Evolutionary conservation across 2,113 vertebrate genomes (phyloP).

Genomic region (Phyllostomus hastatus): DNA sequence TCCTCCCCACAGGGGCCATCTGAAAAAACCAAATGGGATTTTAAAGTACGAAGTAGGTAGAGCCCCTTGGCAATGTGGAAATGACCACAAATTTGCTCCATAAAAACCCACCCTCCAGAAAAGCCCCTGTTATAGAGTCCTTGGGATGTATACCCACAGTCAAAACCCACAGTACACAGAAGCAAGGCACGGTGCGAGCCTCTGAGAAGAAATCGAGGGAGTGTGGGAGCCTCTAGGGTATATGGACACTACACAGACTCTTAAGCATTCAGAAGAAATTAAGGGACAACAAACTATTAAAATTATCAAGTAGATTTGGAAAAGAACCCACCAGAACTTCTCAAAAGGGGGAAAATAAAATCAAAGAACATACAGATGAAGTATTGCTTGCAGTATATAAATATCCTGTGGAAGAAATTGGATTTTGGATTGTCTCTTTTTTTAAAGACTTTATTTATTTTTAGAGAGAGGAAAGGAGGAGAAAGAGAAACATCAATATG

Average conservation of each 20-base stretch:
- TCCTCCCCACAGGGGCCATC: background rate
- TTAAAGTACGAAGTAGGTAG: background rate
- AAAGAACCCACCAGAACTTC: background rate
- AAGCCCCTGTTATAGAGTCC: background rate
- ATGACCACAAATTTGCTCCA: background rate
- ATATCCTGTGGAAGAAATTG: background rate
- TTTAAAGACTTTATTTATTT: too few relatives aligned
- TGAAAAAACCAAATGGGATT: background rate
- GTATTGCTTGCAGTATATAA: background rate
- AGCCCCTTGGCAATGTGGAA: background rate
- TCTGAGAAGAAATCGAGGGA: background rate
- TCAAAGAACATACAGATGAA: background rate
- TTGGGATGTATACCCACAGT: fast-evolving
- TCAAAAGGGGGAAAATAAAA: background rate
- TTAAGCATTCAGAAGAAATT: background rate
- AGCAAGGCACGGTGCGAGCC: background rate
- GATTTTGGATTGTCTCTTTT: background rate
- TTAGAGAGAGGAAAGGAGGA: too few relatives aligned
- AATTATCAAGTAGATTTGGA: background rate
- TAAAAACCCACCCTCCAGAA: background rate
- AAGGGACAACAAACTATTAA: background rate
- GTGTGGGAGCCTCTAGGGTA: background rate
- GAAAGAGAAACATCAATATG: too few relatives aligned
- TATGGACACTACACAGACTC: background rate
- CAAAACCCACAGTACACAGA: background rate